These are phyloP conservation scores for Volucella inflata DNA, from an alignment of 2,888 invertebrate species.

Conservation along the genomic window DNA sequence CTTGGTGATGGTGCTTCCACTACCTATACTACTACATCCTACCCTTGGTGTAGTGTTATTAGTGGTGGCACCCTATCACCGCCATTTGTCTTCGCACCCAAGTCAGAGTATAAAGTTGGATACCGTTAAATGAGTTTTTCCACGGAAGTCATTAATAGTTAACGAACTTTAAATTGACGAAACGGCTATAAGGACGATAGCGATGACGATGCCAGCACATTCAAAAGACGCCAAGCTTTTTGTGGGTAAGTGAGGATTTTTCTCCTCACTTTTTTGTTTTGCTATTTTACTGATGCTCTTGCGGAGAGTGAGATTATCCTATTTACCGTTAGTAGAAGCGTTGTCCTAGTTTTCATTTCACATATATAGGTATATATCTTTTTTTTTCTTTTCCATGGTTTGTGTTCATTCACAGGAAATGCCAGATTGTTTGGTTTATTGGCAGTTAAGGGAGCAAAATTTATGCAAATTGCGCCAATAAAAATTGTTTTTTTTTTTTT, in stretches of 20 bases:
- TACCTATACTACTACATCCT: not conserved
- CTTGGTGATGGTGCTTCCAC: not conserved
- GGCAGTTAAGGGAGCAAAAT: conserved; percentile 74
- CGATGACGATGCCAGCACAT: conserved; percentile 19
- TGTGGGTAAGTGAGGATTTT: conserved; percentile 50
- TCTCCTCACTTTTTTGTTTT: conserved; percentile 16
- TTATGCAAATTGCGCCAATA: conserved; percentile 74
- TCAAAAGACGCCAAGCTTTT: conserved; percentile 43
- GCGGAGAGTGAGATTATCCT: conserved; percentile 61
- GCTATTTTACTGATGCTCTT: conserved; percentile 4
- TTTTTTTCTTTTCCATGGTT: conserved; percentile 25
- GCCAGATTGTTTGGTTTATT: conserved; percentile 76
- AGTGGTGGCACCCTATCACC: conserved; percentile 53
- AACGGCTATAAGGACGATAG: conserved; percentile 54
- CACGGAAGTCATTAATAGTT: conserved; percentile 76
- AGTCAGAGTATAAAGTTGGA: conserved; percentile 51
- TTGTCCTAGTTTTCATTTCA: conserved; percentile 68
- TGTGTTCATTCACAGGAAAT: conserved; percentile 63
- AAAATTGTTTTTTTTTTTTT: conserved; percentile 62
- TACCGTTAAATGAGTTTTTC: conserved; percentile 70
- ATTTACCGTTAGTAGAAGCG: conserved; percentile 68
- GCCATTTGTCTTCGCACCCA: conserved; percentile 60
- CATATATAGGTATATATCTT: too few species aligned
- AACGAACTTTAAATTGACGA: conserved; percentile 76
- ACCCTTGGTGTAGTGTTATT: conserved; percentile 48